phyloP scores from a whole-genome alignment of 2,797 vertebrate genomes.

The Lutjanus argentimaculatus region DNA sequence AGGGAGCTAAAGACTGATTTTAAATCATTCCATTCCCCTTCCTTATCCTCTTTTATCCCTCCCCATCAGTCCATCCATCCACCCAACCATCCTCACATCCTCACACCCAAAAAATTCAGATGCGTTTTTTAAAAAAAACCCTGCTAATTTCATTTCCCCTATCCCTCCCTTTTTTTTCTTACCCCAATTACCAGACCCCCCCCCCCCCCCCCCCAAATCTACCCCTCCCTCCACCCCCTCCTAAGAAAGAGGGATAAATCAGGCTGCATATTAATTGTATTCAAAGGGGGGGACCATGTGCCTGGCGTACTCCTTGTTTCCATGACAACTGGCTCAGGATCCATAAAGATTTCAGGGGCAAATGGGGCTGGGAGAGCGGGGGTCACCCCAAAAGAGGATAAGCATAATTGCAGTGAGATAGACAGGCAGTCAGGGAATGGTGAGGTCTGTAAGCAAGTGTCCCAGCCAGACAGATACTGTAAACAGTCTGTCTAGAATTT shows the following conservation, averaged over 20 bases:
- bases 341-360: conserved; percentile 83
- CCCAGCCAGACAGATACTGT: conserved; percentile 54
- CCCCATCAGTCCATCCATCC: conserved; percentile 49
- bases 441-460: conserved; percentile 66
- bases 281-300: conserved; percentile 72
- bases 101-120: conserved; percentile 52
- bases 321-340: conserved; percentile 84
- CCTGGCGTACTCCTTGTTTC: conserved; percentile 84
- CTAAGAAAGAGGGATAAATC: conserved; percentile 79
- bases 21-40: conserved; percentile 53
- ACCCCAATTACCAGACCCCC: conserved; percentile 57
- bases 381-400: conserved; percentile 83
- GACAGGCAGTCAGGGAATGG: conserved; percentile 65
- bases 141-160: conserved; percentile 59
- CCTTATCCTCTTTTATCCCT: conserved; percentile 61
- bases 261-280: conserved; percentile 83
- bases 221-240: conserved; percentile 48
- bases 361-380: conserved; percentile 70
- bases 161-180: conserved; percentile 45
- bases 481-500: conserved; percentile 25
- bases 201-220: background rate
- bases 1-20: conserved; percentile 48
- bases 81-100: conserved; percentile 32
- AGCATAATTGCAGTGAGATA: conserved; percentile 83
- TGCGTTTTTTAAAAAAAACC: conserved; percentile 50